Evolutionary conservation across 2,888 invertebrate species (phyloP).

Genomic region (Melinopterus prodromus): DNA sequence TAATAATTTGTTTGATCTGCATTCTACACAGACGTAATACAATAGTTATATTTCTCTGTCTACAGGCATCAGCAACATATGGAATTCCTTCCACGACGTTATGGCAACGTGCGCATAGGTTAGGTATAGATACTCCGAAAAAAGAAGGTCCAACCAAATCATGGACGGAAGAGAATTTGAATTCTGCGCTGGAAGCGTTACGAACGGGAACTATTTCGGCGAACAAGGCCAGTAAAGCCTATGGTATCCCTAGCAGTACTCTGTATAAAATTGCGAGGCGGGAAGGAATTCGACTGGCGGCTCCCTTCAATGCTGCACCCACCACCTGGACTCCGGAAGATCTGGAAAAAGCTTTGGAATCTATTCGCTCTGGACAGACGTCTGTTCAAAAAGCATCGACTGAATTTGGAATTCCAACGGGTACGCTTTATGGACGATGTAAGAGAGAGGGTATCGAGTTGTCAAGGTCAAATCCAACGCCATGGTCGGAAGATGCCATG

Average conservation of each 20-base stretch:
- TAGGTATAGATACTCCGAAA: constrained; percentile 91
- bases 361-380: constrained; percentile 81
- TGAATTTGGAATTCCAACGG: constrained; percentile 88
- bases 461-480: constrained; percentile 88
- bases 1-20: background rate
- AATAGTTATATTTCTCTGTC: constrained; percentile 27
- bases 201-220: constrained; percentile 87
- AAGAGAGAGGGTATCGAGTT: constrained; percentile 90
- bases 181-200: constrained; percentile 82
- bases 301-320: constrained; percentile 91
- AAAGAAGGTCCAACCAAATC: constrained; percentile 87
- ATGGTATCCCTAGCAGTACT: constrained; percentile 90
- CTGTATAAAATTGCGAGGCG: constrained; percentile 90
- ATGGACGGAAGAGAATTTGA: constrained; percentile 87
- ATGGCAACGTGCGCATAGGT: constrained; percentile 89
- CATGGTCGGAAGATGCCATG: constrained; percentile 95
- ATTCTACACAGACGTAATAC: background rate
- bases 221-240: constrained; percentile 91
- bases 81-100: constrained; percentile 91
- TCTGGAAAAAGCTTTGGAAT: constrained; percentile 81
- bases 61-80: constrained; percentile 79
- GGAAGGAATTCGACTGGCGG: constrained; percentile 87
- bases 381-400: constrained; percentile 88
- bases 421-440: constrained; percentile 88
- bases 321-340: constrained; percentile 89